Evolutionary conservation across 1,140 invertebrate species (phyloP).

Genomic region (Camponotus vicinus): DNA sequence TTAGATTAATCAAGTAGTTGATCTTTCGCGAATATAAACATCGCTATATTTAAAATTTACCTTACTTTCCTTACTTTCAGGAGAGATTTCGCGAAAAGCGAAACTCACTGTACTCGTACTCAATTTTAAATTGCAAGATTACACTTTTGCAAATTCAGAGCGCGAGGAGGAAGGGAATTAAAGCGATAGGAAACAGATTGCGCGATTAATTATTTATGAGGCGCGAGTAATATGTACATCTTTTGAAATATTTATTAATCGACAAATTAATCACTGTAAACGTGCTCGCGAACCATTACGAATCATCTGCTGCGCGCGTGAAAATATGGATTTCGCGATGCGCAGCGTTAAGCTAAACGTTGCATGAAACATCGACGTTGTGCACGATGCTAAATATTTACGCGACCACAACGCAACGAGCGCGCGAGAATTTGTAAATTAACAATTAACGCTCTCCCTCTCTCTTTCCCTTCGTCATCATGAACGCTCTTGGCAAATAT

Average conservation of each 20-base stretch:
- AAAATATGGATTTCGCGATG: slow-evolving; percentile 41
- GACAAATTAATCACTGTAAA: slow-evolving; percentile 46
- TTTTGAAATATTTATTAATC: slow-evolving; percentile 50
- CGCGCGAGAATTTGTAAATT: slow-evolving; percentile 62
- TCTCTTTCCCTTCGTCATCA: background rate
- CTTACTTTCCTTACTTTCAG: background rate
- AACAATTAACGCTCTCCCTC: slow-evolving; percentile 40
- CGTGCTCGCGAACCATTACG: slow-evolving; percentile 32
- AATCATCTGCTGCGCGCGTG: slow-evolving; percentile 34
- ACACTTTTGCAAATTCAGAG: background rate
- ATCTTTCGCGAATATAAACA: too few relatives aligned
- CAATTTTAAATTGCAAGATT: background rate
- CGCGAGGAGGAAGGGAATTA: background rate
- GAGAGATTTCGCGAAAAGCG: background rate
- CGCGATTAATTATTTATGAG: slow-evolving; percentile 19
- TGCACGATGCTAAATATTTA: slow-evolving; percentile 57
- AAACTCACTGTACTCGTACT: background rate
- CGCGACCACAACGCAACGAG: slow-evolving; percentile 43
- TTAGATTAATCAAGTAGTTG: too few relatives aligned
- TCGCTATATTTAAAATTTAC: too few relatives aligned
- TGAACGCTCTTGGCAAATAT: slow-evolving; percentile 38
- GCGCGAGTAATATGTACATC: background rate
- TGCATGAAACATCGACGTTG: slow-evolving; percentile 56
- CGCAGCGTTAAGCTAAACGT: slow-evolving; percentile 46
- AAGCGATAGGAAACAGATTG: background rate